Conservation (phyloP, 2,888 invertebrate genomes). For the Caenorhabditis drosophilae region DNA sequence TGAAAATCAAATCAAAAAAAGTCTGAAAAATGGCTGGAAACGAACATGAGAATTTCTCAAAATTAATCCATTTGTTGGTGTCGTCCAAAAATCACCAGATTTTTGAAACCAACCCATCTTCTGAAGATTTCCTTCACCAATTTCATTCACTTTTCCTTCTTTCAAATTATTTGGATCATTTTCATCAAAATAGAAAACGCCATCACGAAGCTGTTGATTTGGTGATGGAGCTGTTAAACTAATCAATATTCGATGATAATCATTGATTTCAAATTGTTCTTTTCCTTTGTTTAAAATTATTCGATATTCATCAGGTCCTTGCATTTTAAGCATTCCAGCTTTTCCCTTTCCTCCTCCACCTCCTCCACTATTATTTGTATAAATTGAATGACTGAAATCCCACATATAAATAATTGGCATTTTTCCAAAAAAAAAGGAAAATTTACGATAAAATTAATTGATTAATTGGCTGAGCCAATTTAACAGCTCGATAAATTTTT, state of each 20-base stretch:
- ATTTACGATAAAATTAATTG: slow-evolving; percentile 14
- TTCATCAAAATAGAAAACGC: slow-evolving; percentile 37
- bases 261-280: slow-evolving; percentile 33
- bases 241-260: slow-evolving; percentile 27
- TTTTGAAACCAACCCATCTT: slow-evolving; percentile 35
- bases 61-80: slow-evolving; percentile 21
- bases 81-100: slow-evolving; percentile 28
- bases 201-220: slow-evolving; percentile 32
- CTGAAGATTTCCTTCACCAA: slow-evolving; percentile 27
- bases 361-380: slow-evolving; percentile 29
- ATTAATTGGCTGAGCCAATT: slow-evolving; percentile 29
- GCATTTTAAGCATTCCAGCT: slow-evolving; percentile 26
- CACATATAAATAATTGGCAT: slow-evolving; percentile 10
- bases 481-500: slow-evolving; percentile 29
- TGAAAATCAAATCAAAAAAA: slow-evolving; percentile 9
- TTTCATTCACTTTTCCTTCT: slow-evolving; percentile 34
- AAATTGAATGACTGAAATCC: slow-evolving; percentile 27
- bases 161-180: slow-evolving; percentile 30
- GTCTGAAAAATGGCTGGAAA: neutral
- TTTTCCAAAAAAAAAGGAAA: neutral
- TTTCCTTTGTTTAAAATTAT: slow-evolving; percentile 24
- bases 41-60: slow-evolving; percentile 34
- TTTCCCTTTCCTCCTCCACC: no score
- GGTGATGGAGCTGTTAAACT: slow-evolving; percentile 27
- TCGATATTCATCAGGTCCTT: slow-evolving; percentile 24